Evolutionary conservation across 2,113 vertebrate genomes (phyloP).

Genomic region (Orientallactaga bullata): DNA sequence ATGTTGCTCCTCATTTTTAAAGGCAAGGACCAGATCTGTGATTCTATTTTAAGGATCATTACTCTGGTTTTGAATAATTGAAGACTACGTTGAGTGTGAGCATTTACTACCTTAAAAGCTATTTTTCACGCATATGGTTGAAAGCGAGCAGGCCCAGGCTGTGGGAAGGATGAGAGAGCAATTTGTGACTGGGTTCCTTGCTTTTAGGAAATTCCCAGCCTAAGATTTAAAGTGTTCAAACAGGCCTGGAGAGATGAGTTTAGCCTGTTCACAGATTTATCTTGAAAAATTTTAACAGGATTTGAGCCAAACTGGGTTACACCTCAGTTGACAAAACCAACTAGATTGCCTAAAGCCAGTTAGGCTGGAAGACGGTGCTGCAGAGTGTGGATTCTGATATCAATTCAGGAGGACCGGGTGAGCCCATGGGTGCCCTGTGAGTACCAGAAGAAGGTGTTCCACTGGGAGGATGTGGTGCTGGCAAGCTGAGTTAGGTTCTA

Average conservation of each 20-base stretch:
- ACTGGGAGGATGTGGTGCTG: neutral
- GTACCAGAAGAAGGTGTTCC: neutral
- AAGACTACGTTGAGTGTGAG: neutral
- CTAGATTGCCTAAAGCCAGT: neutral
- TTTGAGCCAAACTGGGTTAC: neutral
- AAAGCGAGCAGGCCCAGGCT: conserved; percentile 10
- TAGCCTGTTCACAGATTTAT: neutral
- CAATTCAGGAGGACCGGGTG: neutral
- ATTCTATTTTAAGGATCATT: conserved; percentile 50
- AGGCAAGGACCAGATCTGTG: neutral
- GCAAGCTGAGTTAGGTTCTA: neutral
- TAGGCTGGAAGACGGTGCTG: neutral
- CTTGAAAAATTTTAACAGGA: neutral
- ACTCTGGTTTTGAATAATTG: conserved; percentile 50
- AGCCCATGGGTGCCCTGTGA: neutral
- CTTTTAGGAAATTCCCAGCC: neutral
- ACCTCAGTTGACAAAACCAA: neutral
- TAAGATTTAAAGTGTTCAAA: neutral
- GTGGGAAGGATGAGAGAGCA: neutral
- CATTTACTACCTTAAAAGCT: conserved; percentile 21
- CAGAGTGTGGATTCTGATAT: neutral
- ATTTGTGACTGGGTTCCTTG: neutral
- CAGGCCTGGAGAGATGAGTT: neutral
- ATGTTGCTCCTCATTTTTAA: conserved; percentile 31
- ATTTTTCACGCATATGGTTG: conserved; percentile 40